Percentiles rank a stretch among this genome's conserved stretches.
These are phyloP conservation scores for Hippocampus barbouri DNA, from an alignment of 2,113 vertebrate genomes.

Conservation along the genomic window DNA sequence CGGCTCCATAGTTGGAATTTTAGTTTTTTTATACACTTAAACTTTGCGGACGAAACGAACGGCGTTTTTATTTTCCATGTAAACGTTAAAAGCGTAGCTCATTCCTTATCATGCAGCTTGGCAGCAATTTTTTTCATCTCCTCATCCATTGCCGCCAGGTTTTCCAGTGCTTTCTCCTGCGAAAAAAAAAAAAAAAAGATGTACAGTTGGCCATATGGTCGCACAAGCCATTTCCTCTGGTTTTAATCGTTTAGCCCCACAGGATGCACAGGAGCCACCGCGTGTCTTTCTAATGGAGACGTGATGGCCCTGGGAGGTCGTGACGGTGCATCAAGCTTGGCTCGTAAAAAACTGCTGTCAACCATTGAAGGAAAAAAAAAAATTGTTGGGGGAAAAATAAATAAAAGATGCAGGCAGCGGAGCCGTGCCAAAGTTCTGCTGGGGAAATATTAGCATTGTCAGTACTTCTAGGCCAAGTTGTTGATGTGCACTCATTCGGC, in stretches of 20 bases:
- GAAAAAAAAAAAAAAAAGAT: conserved; percentile 32
- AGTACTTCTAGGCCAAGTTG: background rate
- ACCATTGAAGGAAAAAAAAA: background rate
- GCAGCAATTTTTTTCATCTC: conserved; percentile 87
- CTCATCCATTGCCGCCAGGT: conserved; percentile 84
- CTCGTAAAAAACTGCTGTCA: conserved; percentile 23
- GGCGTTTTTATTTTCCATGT: background rate
- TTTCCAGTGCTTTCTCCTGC: conserved; percentile 84
- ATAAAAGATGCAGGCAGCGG: background rate
- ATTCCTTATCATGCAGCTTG: conserved; percentile 76
- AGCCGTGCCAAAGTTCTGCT: background rate
- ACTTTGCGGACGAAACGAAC: conserved; percentile 21
- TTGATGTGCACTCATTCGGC: conserved; percentile 27
- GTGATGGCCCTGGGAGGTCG: conserved; percentile 24
- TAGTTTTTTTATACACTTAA: conserved; percentile 28
- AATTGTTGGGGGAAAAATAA: background rate
- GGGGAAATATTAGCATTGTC: background rate
- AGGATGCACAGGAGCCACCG: background rate
- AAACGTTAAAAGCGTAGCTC: background rate
- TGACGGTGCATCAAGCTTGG: conserved; percentile 12
- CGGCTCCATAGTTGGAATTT: conserved; percentile 17
- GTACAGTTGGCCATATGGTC: background rate
- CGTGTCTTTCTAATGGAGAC: conserved; percentile 17
- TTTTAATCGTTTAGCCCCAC: background rate
- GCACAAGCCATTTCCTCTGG: background rate